A percentile compares a stretch with the other conserved stretches of the same genome.
Conservation (phyloP, 2,797 vertebrate genomes). For the Sphenodon punctatus region DNA sequence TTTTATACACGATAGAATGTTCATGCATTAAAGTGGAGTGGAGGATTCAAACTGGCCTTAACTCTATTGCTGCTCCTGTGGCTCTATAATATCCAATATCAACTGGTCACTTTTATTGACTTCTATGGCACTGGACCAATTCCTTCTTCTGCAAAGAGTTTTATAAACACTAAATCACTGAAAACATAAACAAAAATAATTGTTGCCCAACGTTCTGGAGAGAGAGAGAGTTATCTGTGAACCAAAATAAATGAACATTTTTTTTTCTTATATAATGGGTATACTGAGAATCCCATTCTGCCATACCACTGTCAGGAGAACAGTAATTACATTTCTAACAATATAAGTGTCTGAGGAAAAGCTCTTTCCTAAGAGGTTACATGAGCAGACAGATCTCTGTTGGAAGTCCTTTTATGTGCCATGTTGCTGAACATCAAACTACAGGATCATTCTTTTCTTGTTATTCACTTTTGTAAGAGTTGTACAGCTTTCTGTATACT, state of each 20-base stretch:
- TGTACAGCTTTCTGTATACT: not conserved
- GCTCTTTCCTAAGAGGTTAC: constrained; percentile 10
- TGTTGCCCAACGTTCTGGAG: not conserved
- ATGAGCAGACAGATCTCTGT: constrained; percentile 17
- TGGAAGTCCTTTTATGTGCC: constrained; percentile 46
- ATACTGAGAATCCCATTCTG: constrained; percentile 6
- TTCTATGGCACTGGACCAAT: not conserved
- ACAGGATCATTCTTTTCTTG: constrained; percentile 24
- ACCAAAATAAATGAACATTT: constrained; percentile 11
- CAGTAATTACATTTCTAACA: constrained; percentile 25
- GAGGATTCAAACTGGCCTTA: too few relatives aligned
- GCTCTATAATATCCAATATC: constrained; percentile 1
- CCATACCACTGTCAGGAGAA: not conserved
- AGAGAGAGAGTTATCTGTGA: constrained; percentile 4
- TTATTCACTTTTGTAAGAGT: constrained; percentile 34
- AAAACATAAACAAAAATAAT: not conserved
- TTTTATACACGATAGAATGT: too few relatives aligned
- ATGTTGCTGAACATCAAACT: constrained; percentile 16
- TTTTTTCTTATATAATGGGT: not conserved
- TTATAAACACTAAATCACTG: not conserved
- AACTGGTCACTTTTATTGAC: not conserved
- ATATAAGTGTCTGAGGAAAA: constrained; percentile 6
- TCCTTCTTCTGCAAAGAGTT: constrained; percentile 7
- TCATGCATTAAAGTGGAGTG: too few relatives aligned
- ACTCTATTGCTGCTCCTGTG: not conserved